A percentile compares a stretch with the other conserved stretches of the same genome.
Evolutionary conservation across 2,113 vertebrate species (phyloP).

Genomic region (Callospermophilus lateralis): DNA sequence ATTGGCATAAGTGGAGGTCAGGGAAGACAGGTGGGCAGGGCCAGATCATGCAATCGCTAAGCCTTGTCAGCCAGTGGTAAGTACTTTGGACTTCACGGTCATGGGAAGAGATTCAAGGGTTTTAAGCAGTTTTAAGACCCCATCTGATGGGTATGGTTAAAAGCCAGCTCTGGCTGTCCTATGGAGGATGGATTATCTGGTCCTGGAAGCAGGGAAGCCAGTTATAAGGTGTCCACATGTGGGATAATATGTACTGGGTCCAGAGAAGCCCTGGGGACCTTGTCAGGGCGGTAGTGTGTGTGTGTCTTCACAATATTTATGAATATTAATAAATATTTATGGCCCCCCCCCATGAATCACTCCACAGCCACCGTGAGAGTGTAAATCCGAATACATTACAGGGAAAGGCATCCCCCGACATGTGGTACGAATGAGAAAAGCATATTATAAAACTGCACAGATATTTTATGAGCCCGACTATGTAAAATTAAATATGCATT

Average conservation of each 20-base stretch:
- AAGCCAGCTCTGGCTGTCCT: neutral
- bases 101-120: neutral
- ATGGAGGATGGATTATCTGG: neutral
- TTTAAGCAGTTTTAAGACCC: neutral
- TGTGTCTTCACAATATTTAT: neutral
- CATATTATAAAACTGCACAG: neutral
- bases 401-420: neutral
- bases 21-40: neutral
- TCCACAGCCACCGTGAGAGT: neutral
- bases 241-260: neutral
- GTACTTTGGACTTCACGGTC: neutral
- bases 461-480: neutral
- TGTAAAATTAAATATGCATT: conserved; percentile 1
- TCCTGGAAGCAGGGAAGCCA: neutral
- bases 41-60: neutral
- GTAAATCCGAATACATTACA: neutral
- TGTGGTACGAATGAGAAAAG: neutral
- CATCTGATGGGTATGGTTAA: neutral
- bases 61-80: neutral
- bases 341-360: neutral
- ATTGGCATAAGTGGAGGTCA: neutral
- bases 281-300: neutral
- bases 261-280: neutral
- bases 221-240: accelerated
- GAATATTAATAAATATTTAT: neutral